Conservation (phyloP, 1,140 invertebrate species). For the Globodera rostochiensis region DNA sequence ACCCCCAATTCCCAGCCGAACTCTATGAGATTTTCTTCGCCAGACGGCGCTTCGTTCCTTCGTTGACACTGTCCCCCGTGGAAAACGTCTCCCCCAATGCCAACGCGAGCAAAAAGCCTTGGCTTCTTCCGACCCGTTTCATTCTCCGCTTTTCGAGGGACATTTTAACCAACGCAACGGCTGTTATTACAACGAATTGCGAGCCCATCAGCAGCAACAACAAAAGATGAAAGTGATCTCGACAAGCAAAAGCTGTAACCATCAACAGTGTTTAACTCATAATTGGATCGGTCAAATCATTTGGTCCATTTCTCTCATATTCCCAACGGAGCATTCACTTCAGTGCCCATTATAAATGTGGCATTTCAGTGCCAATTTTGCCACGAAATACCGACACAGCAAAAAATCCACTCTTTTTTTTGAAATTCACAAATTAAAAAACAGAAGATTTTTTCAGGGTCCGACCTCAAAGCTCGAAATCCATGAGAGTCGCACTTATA, state of each 20-base stretch:
- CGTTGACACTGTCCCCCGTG: not conserved
- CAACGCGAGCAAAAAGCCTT: not conserved
- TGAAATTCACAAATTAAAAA: no score
- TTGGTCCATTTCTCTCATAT: no score
- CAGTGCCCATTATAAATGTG: no score
- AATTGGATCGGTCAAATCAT: no score
- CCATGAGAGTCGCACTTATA: no score
- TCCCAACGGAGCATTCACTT: no score
- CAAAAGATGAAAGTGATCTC: not conserved
- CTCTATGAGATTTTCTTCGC: constrained; percentile 40
- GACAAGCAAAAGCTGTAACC: not conserved
- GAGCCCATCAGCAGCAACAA: not conserved
- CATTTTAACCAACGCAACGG: not conserved
- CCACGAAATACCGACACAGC: no score
- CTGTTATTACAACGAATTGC: not conserved
- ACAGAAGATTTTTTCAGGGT: no score
- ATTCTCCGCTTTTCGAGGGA: not conserved
- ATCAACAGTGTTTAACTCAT: no score
- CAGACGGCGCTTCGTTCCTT: not conserved
- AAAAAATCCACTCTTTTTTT: no score
- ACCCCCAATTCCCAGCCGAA: constrained; percentile 41
- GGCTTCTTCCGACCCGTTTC: not conserved
- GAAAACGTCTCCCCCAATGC: not conserved
- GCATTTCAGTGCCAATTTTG: no score
- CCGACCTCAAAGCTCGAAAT: no score